Evolutionary conservation across 2,113 vertebrate species (phyloP).

Genomic region (Halichoerus grypus): DNA sequence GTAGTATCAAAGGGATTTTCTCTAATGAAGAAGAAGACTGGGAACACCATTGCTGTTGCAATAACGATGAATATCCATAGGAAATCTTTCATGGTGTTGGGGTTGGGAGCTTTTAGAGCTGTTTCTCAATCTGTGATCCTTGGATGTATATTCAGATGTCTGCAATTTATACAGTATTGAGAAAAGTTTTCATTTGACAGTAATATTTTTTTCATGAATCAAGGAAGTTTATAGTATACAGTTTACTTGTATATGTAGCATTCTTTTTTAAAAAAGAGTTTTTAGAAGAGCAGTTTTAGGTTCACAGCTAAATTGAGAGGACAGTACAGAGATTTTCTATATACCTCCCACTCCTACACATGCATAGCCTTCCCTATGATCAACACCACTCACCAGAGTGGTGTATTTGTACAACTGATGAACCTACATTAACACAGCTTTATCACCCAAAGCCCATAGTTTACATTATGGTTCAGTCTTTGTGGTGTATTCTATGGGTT

Average conservation of each 20-base stretch:
- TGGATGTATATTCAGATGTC: background rate
- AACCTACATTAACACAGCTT: background rate
- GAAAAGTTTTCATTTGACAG: background rate
- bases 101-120: background rate
- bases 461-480: background rate
- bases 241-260: background rate
- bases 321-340: background rate
- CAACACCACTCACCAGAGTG: background rate
- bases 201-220: background rate
- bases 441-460: background rate
- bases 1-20: slow-evolving; percentile 50
- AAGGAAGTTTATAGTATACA: background rate
- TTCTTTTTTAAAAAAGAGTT: background rate
- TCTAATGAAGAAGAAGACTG: background rate
- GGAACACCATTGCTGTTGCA: background rate
- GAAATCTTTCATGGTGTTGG: background rate
- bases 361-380: background rate
- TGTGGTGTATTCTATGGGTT: background rate
- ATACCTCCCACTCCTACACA: background rate
- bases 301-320: background rate
- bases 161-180: background rate
- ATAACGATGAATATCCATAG: background rate
- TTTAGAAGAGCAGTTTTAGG: background rate
- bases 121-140: background rate
- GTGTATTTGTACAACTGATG: background rate